Evolutionary conservation across 2,797 vertebrate species (phyloP).

Genomic region (Lacerta bilineata): DNA sequence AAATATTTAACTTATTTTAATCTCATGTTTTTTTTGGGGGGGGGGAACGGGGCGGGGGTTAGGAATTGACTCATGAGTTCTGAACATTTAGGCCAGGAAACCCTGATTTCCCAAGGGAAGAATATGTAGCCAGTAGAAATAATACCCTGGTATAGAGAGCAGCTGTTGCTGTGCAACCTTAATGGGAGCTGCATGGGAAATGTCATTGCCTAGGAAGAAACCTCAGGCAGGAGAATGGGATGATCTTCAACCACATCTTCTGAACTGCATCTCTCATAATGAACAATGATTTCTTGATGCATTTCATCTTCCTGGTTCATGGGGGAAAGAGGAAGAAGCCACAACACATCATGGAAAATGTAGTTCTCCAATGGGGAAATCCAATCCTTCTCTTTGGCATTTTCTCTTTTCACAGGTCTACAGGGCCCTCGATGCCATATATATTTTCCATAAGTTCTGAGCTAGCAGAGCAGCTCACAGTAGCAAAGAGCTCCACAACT

Average conservation of each 20-base stretch:
- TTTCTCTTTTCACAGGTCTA: conserved; percentile 30
- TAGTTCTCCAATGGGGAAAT: conserved; percentile 40
- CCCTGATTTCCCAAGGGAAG: conserved; percentile 42
- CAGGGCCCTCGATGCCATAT: conserved; percentile 22
- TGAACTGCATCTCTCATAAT: conserved; percentile 39
- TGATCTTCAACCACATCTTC: conserved; percentile 39
- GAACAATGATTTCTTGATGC: conserved; percentile 37
- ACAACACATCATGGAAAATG: conserved; percentile 44
- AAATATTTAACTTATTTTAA: conserved; percentile 35
- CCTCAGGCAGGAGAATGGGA: conserved; percentile 36
- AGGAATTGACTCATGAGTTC: conserved; percentile 39
- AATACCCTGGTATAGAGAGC: conserved; percentile 31
- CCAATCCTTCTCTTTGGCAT: conserved; percentile 43
- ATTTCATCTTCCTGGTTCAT: conserved; percentile 39
- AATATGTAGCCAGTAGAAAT: conserved; percentile 43
- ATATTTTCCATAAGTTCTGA: conserved; percentile 27
- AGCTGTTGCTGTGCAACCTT: conserved; percentile 43
- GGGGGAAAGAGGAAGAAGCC: conserved; percentile 26
- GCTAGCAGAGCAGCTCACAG: not conserved
- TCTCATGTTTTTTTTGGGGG: not conserved
- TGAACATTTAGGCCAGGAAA: conserved; percentile 33
- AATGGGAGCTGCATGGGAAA: conserved; percentile 40
- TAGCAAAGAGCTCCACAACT: not conserved
- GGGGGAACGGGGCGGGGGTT: no score
- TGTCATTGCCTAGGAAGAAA: conserved; percentile 33